phyloP scores from a whole-genome alignment of 2,888 invertebrate genomes.

The Acleris holmiana region DNA sequence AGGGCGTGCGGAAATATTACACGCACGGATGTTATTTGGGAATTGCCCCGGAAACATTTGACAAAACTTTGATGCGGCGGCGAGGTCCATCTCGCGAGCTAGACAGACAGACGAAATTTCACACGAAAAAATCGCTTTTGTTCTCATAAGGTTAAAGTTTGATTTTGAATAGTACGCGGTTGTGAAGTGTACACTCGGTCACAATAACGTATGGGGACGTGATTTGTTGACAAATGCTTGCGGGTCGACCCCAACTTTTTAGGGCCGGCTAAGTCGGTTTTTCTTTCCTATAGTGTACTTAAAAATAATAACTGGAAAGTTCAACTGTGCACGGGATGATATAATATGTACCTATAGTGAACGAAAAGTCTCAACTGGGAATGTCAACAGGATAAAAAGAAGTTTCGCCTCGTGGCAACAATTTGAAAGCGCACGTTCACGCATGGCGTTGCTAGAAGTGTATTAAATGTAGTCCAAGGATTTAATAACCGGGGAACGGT shows the following conservation, averaged over 20 bases:
- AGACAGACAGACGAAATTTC: conserved; percentile 19
- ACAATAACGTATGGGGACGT: conserved; percentile 61
- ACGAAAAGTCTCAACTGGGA: conserved; percentile 42
- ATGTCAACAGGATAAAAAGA: neutral
- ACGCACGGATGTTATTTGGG: conserved; percentile 61
- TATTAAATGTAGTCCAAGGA: conserved; percentile 12
- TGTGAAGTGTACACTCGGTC: conserved; percentile 47
- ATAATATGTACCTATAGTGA: conserved; percentile 50
- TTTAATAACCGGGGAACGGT: conserved; percentile 50
- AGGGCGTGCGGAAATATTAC: conserved; percentile 57
- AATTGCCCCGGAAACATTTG: conserved; percentile 61
- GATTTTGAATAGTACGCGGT: conserved; percentile 48
- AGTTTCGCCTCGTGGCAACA: neutral
- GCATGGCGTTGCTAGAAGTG: neutral
- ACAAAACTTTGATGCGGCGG: conserved; percentile 59
- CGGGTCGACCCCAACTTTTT: conserved; percentile 46
- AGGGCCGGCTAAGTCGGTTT: conserved; percentile 52
- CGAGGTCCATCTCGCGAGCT: conserved; percentile 36
- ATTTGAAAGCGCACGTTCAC: neutral
- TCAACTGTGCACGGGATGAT: conserved; percentile 51
- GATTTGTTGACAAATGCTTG: conserved; percentile 72
- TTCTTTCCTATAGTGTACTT: conserved; percentile 51
- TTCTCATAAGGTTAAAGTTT: conserved; percentile 45
- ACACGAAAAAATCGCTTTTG: conserved; percentile 42
- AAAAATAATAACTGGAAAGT: conserved; percentile 61